Evolutionary conservation across 2,888 invertebrate species (phyloP).

Genomic region (Amphipoea oculea): DNA sequence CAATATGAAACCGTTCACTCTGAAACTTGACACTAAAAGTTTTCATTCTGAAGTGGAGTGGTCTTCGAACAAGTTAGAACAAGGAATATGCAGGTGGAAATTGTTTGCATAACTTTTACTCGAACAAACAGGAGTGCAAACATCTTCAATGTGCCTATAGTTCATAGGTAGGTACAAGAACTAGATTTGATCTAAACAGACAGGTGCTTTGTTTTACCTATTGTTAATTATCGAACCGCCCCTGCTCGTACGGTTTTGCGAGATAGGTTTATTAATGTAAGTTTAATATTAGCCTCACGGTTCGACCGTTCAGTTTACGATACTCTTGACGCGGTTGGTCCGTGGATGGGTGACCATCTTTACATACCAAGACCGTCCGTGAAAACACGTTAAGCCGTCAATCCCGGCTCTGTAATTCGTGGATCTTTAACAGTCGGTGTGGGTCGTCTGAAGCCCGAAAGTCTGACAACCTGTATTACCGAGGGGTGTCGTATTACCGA

Average conservation of each 20-base stretch:
- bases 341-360: too few relatives aligned
- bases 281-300: too few relatives aligned
- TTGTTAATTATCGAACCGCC: neutral
- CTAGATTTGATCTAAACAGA: neutral
- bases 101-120: constrained; percentile 43
- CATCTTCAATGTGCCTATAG: neutral
- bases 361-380: too few relatives aligned
- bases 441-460: too few relatives aligned
- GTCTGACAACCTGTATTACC: too few relatives aligned
- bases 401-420: too few relatives aligned
- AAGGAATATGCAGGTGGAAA: constrained; percentile 9
- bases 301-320: too few relatives aligned
- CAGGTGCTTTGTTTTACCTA: neutral
- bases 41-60: constrained; percentile 17
- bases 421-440: too few relatives aligned
- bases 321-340: too few relatives aligned
- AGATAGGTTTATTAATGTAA: neutral
- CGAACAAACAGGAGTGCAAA: constrained; percentile 23
- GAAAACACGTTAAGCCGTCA: too few relatives aligned
- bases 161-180: neutral
- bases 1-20: neutral
- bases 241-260: neutral
- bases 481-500: too few relatives aligned
- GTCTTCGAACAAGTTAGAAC: constrained; percentile 1
- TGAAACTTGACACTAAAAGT: neutral